These are phyloP conservation scores for Stylophora pistillata DNA, from an alignment of 64 coral and sea anemone species.

Conservation along the genomic window DNA sequence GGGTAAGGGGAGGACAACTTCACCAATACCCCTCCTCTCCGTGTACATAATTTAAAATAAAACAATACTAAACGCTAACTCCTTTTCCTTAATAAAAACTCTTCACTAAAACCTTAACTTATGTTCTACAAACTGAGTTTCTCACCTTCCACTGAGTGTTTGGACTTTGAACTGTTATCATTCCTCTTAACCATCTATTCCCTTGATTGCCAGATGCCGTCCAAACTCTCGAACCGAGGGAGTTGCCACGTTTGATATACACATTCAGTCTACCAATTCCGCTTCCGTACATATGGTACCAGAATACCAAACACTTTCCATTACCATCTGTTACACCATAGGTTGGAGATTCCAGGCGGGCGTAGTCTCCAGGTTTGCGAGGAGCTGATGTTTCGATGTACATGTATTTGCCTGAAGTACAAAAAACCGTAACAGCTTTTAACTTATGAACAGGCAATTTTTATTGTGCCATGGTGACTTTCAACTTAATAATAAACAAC, in stretches of 20 bases:
- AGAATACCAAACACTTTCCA: conserved; percentile 88
- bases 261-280: conserved; percentile 86
- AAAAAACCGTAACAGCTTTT: neutral
- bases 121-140: no score
- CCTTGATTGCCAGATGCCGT: conserved; percentile 81
- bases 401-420: conserved; percentile 83
- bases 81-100: no score
- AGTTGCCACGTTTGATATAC: conserved; percentile 78
- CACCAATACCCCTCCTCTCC: no score
- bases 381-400: conserved; percentile 82
- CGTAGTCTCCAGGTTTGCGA: conserved; percentile 77
- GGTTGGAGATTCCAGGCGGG: conserved; percentile 66
- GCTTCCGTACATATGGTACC: conserved; percentile 95
- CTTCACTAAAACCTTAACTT: no score
- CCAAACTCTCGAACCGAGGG: conserved; percentile 63
- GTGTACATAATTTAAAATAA: no score
- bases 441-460: neutral
- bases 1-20: no score
- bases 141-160: conserved; percentile 76
- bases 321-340: conserved; percentile 67
- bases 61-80: no score
- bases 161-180: conserved; percentile 76
- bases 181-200: conserved; percentile 79
- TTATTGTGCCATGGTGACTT: neutral
- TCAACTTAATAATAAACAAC: no score